Evolutionary conservation across 1,140 invertebrate genomes (phyloP).

Genomic region (Leptinotarsa texana): DNA sequence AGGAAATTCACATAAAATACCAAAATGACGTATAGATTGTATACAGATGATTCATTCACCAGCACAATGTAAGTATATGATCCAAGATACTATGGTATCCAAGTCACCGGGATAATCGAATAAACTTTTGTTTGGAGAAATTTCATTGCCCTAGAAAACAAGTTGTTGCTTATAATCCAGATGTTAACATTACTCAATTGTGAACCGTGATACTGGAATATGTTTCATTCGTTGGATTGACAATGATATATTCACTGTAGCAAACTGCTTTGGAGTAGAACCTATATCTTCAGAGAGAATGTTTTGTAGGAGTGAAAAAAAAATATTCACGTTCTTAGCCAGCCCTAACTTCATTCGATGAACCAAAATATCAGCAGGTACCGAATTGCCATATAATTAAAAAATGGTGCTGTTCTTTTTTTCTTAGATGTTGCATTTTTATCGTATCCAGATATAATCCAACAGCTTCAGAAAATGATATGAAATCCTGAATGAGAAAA

Average conservation of each 20-base stretch:
- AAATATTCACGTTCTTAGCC: neutral
- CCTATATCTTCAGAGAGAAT: constrained; percentile 19
- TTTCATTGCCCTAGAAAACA: constrained; percentile 33
- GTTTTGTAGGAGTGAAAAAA: constrained; percentile 44
- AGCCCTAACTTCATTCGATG: too few species aligned
- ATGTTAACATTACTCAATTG: constrained; percentile 20
- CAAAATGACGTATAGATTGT: constrained; percentile 36
- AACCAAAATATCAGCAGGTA: too few species aligned
- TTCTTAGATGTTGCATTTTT: too few species aligned
- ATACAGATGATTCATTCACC: constrained; percentile 41
- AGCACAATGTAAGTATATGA: constrained; percentile 28
- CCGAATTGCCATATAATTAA: too few species aligned
- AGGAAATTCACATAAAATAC: constrained; percentile 30
- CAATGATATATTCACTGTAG: constrained; percentile 41
- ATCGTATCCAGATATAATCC: too few species aligned
- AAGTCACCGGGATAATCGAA: constrained; percentile 38
- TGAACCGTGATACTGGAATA: constrained; percentile 22
- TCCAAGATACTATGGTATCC: constrained; percentile 31
- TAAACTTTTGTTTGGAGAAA: constrained; percentile 23
- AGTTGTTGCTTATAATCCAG: constrained; percentile 28
- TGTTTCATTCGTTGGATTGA: constrained; percentile 28
- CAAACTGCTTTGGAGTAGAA: constrained; percentile 33
- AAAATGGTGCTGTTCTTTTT: too few species aligned
- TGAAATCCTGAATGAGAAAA: too few species aligned
- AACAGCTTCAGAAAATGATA: too few species aligned